Base-by-base conservation (phyloP, 2,797 vertebrate genomes). In the Calcarius lapponicus region DNA sequence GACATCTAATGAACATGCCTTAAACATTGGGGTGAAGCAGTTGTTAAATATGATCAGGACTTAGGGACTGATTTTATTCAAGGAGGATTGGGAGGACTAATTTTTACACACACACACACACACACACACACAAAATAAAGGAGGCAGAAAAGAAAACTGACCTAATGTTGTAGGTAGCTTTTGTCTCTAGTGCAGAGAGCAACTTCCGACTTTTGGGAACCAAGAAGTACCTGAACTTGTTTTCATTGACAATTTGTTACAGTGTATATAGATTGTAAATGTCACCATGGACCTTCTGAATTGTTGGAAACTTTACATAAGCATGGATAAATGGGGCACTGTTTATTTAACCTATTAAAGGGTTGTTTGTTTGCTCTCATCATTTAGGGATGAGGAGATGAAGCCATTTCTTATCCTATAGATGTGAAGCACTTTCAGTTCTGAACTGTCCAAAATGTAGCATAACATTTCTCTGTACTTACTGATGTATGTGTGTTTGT, bases 351-450 rank as follows among this genome's bases (percentile, higher is more conserved):
- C 94, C 86, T 94, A 93, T 94, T 84, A 85, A 90, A 80, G 86
- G 92, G 90, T 93, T 78, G 61, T 95, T 96, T 94, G 95, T 97
- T 92, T 90, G 91, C 94, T 89, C 94, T 95, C 90, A 88, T 82
- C 92, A 51, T 95, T 91, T 89, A 83, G 78, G 94, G 97, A 86
- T 80, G 80, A 96, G 95, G 96, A 97, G 92, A 92, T 56, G 53
- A 97, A 97, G 95, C 97, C 97, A 93, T 95, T 86, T 97, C 95
- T 94, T 93, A 53, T 85, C 95, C 95, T 91, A 7, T 83, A 95
- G 95, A 92, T 91, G 95, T 95, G 96, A 96, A 97, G 97, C 97
- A 97, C 97, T 97, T 97, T 96, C 81, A 47, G 90, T 96, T 94
- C 80, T 89, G 60, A 96, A 74, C 87, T 88, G 80, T 94, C 94